phyloP scores from a whole-genome alignment of 2,888 invertebrate species.

The Keiferia lycopersicella region DNA sequence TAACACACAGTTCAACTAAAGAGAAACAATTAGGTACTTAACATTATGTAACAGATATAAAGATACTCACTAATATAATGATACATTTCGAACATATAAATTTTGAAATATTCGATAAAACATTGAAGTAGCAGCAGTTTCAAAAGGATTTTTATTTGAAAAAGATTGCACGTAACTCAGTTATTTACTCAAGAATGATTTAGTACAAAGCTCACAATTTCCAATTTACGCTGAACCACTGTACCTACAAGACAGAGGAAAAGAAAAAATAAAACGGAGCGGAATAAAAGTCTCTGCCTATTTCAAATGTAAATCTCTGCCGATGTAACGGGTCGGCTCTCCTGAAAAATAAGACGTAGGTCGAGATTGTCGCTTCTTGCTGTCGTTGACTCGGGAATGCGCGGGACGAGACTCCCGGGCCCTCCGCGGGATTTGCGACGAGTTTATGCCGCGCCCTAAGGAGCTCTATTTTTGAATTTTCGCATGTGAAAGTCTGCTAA shows the following conservation, averaged over 20 bases:
- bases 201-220: not conserved
- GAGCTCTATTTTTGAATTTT: no score
- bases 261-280: slow-evolving; percentile 56
- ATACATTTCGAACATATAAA: no score
- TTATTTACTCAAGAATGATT: not conserved
- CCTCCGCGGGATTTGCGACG: slow-evolving; percentile 62
- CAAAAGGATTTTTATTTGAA: no score
- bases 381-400: slow-evolving; percentile 68
- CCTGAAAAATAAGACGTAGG: slow-evolving; percentile 71
- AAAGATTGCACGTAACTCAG: no score
- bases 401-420: slow-evolving; percentile 56
- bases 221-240: slow-evolving; percentile 22
- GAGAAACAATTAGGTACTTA: no score
- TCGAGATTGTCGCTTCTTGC: slow-evolving; percentile 68
- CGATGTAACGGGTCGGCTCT: slow-evolving; percentile 68
- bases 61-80: no score
- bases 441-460: slow-evolving; percentile 63
- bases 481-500: no score
- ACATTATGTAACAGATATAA: no score
- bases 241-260: slow-evolving; percentile 42
- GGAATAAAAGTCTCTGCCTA: slow-evolving; percentile 68
- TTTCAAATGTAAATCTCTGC: slow-evolving; percentile 75
- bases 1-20: no score
- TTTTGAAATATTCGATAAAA: no score
- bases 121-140: no score